Evolutionary conservation across 1,140 invertebrate species (phyloP).

Genomic region (Lethrus apterus): DNA sequence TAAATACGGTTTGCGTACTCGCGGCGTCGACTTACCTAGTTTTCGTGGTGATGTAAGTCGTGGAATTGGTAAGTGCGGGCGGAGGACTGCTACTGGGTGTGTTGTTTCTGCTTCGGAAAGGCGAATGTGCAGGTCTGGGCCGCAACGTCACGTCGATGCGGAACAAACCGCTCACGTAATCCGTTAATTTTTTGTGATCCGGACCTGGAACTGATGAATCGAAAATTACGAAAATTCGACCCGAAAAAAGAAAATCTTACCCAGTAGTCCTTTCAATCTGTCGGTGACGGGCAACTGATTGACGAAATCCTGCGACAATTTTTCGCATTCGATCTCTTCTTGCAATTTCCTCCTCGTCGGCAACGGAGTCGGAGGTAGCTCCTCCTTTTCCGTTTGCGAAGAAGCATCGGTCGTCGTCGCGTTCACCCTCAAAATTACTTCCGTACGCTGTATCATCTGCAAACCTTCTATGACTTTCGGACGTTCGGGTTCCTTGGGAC

Average conservation of each 20-base stretch:
- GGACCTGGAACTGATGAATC: constrained; percentile 53
- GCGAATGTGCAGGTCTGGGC: constrained; percentile 39
- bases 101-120: constrained; percentile 35
- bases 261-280: constrained; percentile 61
- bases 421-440: constrained; percentile 53
- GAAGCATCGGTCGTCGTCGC: constrained; percentile 53
- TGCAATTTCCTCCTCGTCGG: constrained; percentile 50
- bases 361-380: constrained; percentile 33
- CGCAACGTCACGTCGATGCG: constrained; percentile 57
- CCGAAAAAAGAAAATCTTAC: constrained; percentile 48
- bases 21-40: constrained; percentile 16
- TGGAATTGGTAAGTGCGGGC: constrained; percentile 16
- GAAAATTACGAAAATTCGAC: too few relatives aligned
- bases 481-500: constrained; percentile 26
- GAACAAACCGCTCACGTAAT: constrained; percentile 75
- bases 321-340: constrained; percentile 76
- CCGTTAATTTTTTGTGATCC: constrained; percentile 65
- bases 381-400: constrained; percentile 52
- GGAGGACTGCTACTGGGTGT: constrained; percentile 35
- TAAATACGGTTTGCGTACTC: neutral
- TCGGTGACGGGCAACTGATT: constrained; percentile 60
- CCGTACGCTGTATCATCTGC: constrained; percentile 53
- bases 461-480: constrained; percentile 46
- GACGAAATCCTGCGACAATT: constrained; percentile 63
- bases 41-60: constrained; percentile 12